phyloP scores from a whole-genome alignment of 2,113 vertebrate genomes.

The Triplophysa rosa region DNA sequence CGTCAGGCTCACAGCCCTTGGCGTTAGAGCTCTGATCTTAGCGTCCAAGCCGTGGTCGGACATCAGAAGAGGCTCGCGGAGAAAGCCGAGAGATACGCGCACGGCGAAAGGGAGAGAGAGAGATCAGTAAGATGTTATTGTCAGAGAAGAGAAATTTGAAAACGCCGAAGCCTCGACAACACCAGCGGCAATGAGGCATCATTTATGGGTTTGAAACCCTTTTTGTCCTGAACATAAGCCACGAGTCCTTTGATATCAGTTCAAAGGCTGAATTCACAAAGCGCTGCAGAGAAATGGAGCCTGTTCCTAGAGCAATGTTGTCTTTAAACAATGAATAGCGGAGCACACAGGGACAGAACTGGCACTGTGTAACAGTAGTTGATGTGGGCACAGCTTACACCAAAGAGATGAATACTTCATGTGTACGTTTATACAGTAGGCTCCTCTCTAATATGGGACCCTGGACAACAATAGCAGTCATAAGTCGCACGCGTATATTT shows the following conservation, averaged over 20 bases:
- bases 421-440: too few relatives aligned
- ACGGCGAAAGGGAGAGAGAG: not conserved
- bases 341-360: not conserved
- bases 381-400: not conserved
- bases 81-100: not conserved
- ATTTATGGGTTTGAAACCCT: slow-evolving; percentile 28
- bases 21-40: slow-evolving; percentile 44
- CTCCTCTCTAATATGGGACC: too few relatives aligned
- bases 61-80: slow-evolving; percentile 39
- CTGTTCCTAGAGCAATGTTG: not conserved
- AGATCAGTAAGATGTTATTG: slow-evolving; percentile 3
- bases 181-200: slow-evolving; percentile 33
- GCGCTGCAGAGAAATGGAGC: not conserved
- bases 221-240: slow-evolving; percentile 34
- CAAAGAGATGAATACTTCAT: too few relatives aligned
- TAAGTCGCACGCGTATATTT: too few relatives aligned
- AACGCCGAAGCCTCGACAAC: slow-evolving; percentile 2
- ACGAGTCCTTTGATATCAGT: slow-evolving; percentile 27
- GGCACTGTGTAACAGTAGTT: not conserved
- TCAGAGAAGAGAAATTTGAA: slow-evolving; percentile 8
- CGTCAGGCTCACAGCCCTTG: slow-evolving; percentile 36
- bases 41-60: slow-evolving; percentile 39
- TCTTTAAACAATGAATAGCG: not conserved
- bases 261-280: slow-evolving; percentile 26
- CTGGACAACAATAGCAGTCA: too few relatives aligned